phyloP scores from a whole-genome alignment of 1,140 invertebrate genomes.

The Listronotus bonariensis region DNA sequence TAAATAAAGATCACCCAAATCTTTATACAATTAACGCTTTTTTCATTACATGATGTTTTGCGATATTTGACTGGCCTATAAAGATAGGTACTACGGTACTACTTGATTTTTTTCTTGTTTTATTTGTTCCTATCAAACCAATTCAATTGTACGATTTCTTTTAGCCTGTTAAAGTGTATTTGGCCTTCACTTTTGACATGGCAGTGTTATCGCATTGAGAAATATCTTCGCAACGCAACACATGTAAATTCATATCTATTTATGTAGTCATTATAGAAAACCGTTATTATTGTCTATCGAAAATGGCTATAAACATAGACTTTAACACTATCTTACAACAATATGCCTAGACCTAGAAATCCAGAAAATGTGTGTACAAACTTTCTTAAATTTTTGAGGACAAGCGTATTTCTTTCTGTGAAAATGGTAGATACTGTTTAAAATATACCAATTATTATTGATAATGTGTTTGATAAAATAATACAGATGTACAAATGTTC shows the following conservation, averaged over 20 bases:
- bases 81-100: too few species aligned
- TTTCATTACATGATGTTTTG: too few species aligned
- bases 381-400: constrained; percentile 2
- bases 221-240: constrained; percentile 8
- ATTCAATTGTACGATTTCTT: not conserved
- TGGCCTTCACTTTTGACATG: constrained; percentile 20
- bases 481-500: too few species aligned
- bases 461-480: too few species aligned
- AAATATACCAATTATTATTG: too few species aligned
- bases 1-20: too few species aligned
- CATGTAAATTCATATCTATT: constrained; percentile 21
- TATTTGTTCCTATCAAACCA: not conserved
- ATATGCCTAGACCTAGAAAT: constrained; percentile 13
- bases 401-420: too few species aligned
- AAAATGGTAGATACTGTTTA: too few species aligned
- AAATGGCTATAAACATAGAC: constrained; percentile 1
- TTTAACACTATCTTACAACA: not conserved
- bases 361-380: not conserved
- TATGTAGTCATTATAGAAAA: constrained; percentile 15
- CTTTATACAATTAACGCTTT: too few species aligned
- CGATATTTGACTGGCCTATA: too few species aligned
- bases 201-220: constrained; percentile 11
- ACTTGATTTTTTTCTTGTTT: too few species aligned
- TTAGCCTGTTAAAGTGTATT: not conserved
- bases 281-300: constrained; percentile 16